Conservation (phyloP, 2,888 invertebrate species). For the Bimastos eiseni region DNA sequence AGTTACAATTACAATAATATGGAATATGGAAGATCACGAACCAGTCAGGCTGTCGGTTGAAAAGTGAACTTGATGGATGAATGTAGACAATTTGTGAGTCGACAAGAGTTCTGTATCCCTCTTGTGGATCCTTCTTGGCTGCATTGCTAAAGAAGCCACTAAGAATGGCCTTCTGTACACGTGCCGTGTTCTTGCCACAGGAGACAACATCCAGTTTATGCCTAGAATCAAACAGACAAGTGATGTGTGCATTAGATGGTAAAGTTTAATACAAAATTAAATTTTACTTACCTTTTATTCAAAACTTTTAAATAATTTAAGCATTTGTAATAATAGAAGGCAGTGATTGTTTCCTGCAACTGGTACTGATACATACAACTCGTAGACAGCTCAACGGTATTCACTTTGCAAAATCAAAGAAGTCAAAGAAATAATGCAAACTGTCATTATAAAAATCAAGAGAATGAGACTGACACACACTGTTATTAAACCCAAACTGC, state of each 20-base stretch:
- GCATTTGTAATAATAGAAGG: no score
- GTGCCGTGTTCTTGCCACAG: constrained; percentile 90
- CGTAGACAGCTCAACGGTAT: no score
- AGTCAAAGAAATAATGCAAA: no score
- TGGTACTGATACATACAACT: no score
- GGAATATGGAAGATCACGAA: constrained; percentile 59
- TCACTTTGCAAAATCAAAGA: no score
- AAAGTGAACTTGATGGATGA: constrained; percentile 95
- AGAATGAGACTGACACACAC: no score
- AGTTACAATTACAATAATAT: no score
- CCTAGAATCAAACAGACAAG: constrained; percentile 47
- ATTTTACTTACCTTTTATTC: neutral
- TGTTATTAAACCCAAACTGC: no score
- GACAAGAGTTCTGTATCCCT: constrained; percentile 90
- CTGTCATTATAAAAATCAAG: no score
- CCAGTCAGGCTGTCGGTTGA: constrained; percentile 98
- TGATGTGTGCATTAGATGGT: neutral
- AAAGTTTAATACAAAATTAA: neutral
- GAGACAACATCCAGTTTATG: constrained; percentile 81
- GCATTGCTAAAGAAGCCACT: constrained; percentile 97
- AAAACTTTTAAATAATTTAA: neutral
- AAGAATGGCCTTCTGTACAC: constrained; percentile 96
- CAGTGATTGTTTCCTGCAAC: no score
- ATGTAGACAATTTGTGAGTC: constrained; percentile 97
- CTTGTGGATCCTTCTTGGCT: constrained; percentile 98